These are phyloP conservation scores for Enteromius unitaeniatus DNA, from an alignment of 2,797 vertebrate genomes.

Conservation along the genomic window DNA sequence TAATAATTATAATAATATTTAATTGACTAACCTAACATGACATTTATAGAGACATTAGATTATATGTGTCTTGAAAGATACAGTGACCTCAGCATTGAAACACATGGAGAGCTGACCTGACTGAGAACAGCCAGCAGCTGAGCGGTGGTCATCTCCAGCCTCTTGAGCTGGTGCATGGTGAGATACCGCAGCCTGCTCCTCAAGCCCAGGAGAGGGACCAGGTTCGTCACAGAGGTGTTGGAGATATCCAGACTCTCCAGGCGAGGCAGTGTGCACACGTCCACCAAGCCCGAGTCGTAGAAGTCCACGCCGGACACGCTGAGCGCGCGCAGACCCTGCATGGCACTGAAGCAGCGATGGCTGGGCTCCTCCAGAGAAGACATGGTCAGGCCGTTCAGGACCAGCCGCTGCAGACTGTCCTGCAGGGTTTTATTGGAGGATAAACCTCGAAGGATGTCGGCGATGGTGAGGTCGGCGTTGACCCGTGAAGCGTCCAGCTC, in stretches of 20 bases:
- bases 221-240: conserved; percentile 97
- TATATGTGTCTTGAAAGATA: neutral
- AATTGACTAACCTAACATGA: neutral
- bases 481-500: conserved; percentile 95
- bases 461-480: conserved; percentile 96
- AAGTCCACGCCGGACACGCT: conserved; percentile 96
- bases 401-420: conserved; percentile 92
- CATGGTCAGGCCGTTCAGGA: conserved; percentile 93
- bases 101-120: conserved; percentile 47
- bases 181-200: conserved; percentile 91
- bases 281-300: conserved; percentile 92
- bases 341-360: conserved; percentile 86
- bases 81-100: neutral
- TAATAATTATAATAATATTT: no score
- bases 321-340: conserved; percentile 89
- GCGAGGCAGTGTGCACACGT: conserved; percentile 90
- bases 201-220: conserved; percentile 89
- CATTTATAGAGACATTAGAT: neutral
- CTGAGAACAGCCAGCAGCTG: conserved; percentile 89
- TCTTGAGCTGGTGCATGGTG: conserved; percentile 98
- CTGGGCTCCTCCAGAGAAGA: conserved; percentile 94
- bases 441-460: conserved; percentile 94
- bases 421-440: conserved; percentile 86
- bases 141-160: conserved; percentile 97
- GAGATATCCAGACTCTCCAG: conserved; percentile 97